A percentile compares a stretch with the other conserved stretches of the same genome.
phyloP scores from a whole-genome alignment of 2,113 vertebrate species.

The Oplegnathus fasciatus region DNA sequence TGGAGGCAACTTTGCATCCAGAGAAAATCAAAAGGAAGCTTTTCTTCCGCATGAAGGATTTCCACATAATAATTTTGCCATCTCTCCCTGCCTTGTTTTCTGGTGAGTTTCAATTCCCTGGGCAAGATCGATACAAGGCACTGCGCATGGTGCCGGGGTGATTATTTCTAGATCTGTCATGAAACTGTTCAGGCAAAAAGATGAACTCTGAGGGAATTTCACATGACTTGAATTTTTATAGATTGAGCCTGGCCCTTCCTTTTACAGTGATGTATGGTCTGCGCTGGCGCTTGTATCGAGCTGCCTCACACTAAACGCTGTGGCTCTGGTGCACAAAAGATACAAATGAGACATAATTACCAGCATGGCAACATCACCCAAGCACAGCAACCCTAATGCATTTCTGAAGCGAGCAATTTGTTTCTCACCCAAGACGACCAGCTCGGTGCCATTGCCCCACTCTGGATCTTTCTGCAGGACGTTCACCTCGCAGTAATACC shows the following conservation, averaged over 20 bases:
- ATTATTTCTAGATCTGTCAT: conserved; percentile 82
- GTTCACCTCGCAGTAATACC: conserved; percentile 74
- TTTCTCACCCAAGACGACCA: conserved; percentile 72
- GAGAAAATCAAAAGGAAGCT: conserved; percentile 62
- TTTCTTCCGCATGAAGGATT: conserved; percentile 74
- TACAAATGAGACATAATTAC: conserved; percentile 67
- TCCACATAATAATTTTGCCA: conserved; percentile 77
- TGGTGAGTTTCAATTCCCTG: conserved; percentile 75
- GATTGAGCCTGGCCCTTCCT: conserved; percentile 39
- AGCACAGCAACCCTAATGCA: conserved; percentile 26
- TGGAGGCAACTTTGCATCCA: conserved; percentile 41
- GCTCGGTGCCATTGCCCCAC: conserved; percentile 67
- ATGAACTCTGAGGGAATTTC: conserved; percentile 75
- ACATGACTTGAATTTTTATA: conserved; percentile 71
- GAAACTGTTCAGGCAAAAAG: conserved; percentile 79
- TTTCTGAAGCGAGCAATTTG: conserved; percentile 49
- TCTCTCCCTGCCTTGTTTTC: conserved; percentile 80
- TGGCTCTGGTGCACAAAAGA: conserved; percentile 35
- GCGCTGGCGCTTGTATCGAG: neutral
- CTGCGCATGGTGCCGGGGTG: conserved; percentile 61
- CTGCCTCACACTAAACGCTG: conserved; percentile 19
- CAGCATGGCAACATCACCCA: conserved; percentile 21
- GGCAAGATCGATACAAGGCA: conserved; percentile 76
- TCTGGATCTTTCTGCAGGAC: conserved; percentile 60
- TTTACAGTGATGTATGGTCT: conserved; percentile 52